Evolutionary conservation across 1,140 invertebrate species (phyloP).

Genomic region (Sogatella furcifera): DNA sequence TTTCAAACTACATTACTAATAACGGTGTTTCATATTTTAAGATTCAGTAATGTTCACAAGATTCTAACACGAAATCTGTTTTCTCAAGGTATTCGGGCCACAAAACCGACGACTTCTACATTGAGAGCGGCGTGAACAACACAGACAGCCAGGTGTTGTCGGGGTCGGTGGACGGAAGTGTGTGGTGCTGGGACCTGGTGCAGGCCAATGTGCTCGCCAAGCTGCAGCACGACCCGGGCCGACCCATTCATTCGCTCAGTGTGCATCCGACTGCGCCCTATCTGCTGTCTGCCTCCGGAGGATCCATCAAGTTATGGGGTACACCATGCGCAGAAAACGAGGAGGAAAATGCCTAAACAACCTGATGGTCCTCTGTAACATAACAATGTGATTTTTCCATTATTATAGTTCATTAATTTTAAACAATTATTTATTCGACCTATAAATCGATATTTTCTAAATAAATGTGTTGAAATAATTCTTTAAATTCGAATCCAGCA

Average conservation of each 20-base stretch:
- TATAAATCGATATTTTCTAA: too few species aligned
- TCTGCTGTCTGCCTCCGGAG: conserved; percentile 51
- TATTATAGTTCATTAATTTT: too few species aligned
- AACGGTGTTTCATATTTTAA: not conserved
- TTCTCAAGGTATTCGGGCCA: conserved; percentile 65
- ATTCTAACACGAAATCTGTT: not conserved
- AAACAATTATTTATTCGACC: too few species aligned
- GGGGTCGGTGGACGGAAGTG: conserved; percentile 74
- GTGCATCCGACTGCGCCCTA: conserved; percentile 58
- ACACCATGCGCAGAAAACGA: not conserved
- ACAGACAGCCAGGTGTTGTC: conserved; percentile 76
- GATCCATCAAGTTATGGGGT: conserved; percentile 53
- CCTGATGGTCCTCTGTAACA: too few species aligned
- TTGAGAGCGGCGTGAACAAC: conserved; percentile 75
- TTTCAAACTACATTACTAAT: not conserved
- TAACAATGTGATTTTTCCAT: too few species aligned
- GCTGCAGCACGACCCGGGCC: conserved; percentile 33
- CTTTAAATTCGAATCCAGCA: too few species aligned
- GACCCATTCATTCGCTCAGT: conserved; percentile 52
- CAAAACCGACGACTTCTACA: conserved; percentile 60
- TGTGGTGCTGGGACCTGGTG: conserved; percentile 84
- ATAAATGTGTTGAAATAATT: too few species aligned
- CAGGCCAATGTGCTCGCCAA: conserved; percentile 47
- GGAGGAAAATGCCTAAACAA: not conserved
- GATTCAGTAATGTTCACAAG: not conserved